phyloP scores from a whole-genome alignment of 2,113 vertebrate species.

The Zosterops pallidus region DNA sequence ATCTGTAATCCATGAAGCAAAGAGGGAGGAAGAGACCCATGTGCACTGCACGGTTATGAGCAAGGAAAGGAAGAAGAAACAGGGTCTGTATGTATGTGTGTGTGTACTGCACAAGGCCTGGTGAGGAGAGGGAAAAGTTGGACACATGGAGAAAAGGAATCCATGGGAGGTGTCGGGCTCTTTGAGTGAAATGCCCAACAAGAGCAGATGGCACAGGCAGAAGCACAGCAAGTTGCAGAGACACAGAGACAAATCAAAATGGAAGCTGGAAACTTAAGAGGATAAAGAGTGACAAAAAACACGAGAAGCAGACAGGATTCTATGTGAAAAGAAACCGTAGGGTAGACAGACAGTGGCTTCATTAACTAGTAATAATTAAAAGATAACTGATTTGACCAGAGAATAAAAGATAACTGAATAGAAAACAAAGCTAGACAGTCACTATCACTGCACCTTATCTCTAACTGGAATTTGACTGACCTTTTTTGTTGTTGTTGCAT shows the following conservation, averaged over 20 bases:
- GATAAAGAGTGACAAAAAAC: not conserved
- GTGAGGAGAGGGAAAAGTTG: not conserved
- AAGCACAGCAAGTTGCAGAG: not conserved
- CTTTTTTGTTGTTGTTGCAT: not conserved
- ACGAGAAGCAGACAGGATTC: not conserved
- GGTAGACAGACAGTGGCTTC: not conserved
- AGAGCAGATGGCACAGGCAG: not conserved
- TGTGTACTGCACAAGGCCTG: not conserved
- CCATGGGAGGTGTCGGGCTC: rapidly evolving
- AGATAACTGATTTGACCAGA: not conserved
- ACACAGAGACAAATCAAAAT: not conserved
- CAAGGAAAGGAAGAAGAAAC: not conserved
- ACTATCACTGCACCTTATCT: not conserved
- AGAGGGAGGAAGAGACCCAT: not conserved
- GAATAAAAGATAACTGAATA: not conserved
- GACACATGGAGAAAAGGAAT: not conserved
- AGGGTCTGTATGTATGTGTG: rapidly evolving
- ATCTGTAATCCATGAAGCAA: not conserved
- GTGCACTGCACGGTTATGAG: not conserved
- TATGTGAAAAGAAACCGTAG: not conserved
- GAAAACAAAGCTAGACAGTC: not conserved
- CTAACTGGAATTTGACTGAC: not conserved
- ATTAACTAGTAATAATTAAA: not conserved
- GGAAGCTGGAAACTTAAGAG: not conserved
- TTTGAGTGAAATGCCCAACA: not conserved